These are phyloP conservation scores for Lasioglossum figueresi DNA, from an alignment of 2,888 invertebrate genomes.

Conservation along the genomic window DNA sequence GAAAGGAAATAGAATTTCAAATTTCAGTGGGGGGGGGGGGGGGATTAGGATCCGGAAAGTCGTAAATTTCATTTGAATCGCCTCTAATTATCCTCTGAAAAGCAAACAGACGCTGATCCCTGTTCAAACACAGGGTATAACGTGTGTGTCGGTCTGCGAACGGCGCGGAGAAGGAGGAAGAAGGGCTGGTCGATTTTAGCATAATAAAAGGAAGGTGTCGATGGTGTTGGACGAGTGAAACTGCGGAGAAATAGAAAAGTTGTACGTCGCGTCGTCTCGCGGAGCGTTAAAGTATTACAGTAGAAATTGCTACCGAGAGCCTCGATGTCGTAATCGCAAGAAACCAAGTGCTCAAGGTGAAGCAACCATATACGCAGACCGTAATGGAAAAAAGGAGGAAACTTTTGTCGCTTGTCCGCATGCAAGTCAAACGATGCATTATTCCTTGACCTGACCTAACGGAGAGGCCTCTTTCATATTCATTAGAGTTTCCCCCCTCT, in stretches of 20 bases:
- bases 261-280: background rate
- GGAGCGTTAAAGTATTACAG: background rate
- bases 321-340: conserved; percentile 30
- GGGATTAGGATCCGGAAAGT: background rate
- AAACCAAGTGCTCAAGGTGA: conserved; percentile 56
- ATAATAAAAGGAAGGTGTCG: conserved; percentile 17
- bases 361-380: conserved; percentile 43
- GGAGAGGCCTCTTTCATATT: conserved; percentile 81
- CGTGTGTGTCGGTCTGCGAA: background rate
- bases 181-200: background rate
- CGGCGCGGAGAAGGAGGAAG: background rate
- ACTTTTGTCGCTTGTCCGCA: conserved; percentile 75
- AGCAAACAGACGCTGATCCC: conserved; percentile 22
- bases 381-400: conserved; percentile 54
- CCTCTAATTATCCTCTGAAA: conserved; percentile 18
- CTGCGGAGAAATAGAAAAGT: background rate
- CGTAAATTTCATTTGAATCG: conserved; percentile 8
- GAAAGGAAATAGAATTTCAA: background rate
- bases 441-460: conserved; percentile 84
- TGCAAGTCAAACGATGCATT: conserved; percentile 83
- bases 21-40: background rate
- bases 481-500: conserved; percentile 76
- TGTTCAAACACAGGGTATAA: background rate
- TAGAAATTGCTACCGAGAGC: conserved; percentile 1
- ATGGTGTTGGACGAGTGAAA: background rate